Base-by-base conservation (phyloP, 2,797 vertebrate species). In the Characodon lateralis region DNA sequence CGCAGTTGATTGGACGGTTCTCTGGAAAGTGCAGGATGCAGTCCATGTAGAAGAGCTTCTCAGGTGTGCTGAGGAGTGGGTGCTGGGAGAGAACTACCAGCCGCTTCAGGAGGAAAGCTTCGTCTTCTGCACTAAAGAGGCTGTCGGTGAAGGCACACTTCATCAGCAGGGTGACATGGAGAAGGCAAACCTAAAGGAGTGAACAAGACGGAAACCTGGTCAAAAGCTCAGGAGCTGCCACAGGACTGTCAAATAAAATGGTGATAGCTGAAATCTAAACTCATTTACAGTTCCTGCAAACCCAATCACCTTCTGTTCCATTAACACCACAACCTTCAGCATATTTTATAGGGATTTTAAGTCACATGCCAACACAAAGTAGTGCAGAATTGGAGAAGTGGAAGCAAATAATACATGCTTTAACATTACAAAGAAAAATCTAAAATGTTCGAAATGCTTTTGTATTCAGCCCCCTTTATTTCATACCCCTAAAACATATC, bases 1-100 rank as follows among this genome's bases (percentile, higher is more conserved):
- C 83, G 0, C 94, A 92, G 68, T 95, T 90, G 76, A 98, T 95
- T 0, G 97, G 97, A 6, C 96, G 95, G 89, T 98, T 98, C 91
- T 98, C 97, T 0, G 97, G 97, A 71, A 98, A 97, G 91, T 95
- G 95, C 82, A 97, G 88, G 65, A 98, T 93, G 56, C 96, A 97
- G 87, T 97, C 95, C 78, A 95, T 88, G 89, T 97, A 96, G 91
- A 98, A 97, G 18, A 97, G 96, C 75, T 96, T 96, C 69, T 96
- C 89, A 0, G 95, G 87, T 0, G 78, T 75, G 4, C 83, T 88
- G 55, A 97, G 83, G 41, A 97, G 90, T 0, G 97, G 97, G 89
- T 98, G 97, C 87, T 97, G 97, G 9, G 96, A 96, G 10, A 97
- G 95, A 35, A 95, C 77, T 0, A 97, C 94, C 5, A 98, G 92